phyloP scores from a whole-genome alignment of 2,113 vertebrate species.

The Pagrus major region DNA sequence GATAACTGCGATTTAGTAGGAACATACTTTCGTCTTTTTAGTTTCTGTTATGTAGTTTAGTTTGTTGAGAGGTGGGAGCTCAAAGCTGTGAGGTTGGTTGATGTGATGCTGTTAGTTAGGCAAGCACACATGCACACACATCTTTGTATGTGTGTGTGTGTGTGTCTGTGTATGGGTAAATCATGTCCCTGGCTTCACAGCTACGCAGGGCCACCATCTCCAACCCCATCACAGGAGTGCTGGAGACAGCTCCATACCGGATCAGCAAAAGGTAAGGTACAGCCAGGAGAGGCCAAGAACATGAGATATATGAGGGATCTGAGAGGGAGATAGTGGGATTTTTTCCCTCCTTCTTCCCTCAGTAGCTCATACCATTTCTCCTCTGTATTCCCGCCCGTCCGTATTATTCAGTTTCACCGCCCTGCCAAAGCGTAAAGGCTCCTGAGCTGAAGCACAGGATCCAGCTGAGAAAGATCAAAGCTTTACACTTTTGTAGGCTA shows the following conservation, averaged over 20 bases:
- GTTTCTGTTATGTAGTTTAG: not conserved
- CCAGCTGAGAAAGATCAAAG: slow-evolving; percentile 17
- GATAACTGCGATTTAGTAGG: not conserved
- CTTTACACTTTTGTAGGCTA: not conserved
- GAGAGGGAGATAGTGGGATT: slow-evolving; percentile 18
- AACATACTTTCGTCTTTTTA: too few species aligned
- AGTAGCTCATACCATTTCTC: slow-evolving; percentile 6
- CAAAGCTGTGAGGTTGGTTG: slow-evolving; percentile 44
- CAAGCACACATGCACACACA: slow-evolving; percentile 36
- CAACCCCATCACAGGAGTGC: slow-evolving; percentile 98
- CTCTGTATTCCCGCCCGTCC: slow-evolving; percentile 19
- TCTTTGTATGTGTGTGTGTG: slow-evolving; percentile 40
- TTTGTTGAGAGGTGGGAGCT: not conserved
- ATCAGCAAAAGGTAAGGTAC: slow-evolving; percentile 99
- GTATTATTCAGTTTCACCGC: slow-evolving; percentile 18
- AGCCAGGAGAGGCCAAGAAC: slow-evolving; percentile 10
- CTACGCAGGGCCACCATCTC: slow-evolving; percentile 99
- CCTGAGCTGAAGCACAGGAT: slow-evolving; percentile 64
- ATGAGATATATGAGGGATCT: slow-evolving; percentile 6
- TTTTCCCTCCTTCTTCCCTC: slow-evolving; percentile 7
- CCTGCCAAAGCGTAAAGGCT: slow-evolving; percentile 42
- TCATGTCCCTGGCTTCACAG: slow-evolving; percentile 95
- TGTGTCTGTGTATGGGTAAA: slow-evolving; percentile 81
- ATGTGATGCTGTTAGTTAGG: slow-evolving; percentile 21
- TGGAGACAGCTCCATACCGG: slow-evolving; percentile 99